Base-by-base conservation (phyloP, 2,797 vertebrate species). In the Etheostoma perlongum region DNA sequence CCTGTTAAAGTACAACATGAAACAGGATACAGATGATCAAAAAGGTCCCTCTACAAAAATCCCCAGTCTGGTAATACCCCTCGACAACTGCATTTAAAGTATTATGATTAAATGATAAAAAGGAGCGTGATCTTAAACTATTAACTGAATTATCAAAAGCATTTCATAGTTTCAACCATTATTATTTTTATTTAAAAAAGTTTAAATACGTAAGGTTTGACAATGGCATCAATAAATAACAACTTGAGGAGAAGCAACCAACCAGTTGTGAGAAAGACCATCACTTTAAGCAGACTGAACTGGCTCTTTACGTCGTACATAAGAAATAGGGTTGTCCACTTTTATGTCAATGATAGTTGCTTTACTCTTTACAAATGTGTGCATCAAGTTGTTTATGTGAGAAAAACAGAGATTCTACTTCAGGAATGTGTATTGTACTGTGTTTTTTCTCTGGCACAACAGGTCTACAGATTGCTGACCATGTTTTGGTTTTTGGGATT, bases 381-480 rank as follows among this genome's bases (percentile, higher is more conserved):
- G 0, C 61, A 54, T 55, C 14, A 70, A 23, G n/a, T 55, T 66
- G 48, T 70, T 16, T 48, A 13, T 57, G 42, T 42, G 21, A 47
- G 42, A 36, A 49, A 53, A 3, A 60, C 5, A 30, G 42, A 44
- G 53, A 40, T 66, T 64, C 58, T 68, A 66, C 42, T 76, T 27
- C 5, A 30, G 47, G 46, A 52, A 21, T 27, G 15, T 58, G 30
- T 16, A 42, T 25, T 73, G n/a, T 58, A 18, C 33, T 65, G 46
- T 53, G 33, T 73, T 44, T 71, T 25, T 79, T 58, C 91, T 81
- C 89, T 90, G 76, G 67, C 74, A 54, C 72, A 78, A 85, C 79
- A 83, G 13, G 68, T 89, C 64, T 74, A 1, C 19, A 73, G 71
- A 81, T 53, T 87, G 86, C 88, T 89, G 89, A 92, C 72, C 55